phyloP scores from a whole-genome alignment of 92 coral and sea anemone species.

The Umimayanthus chanpuru region DNA sequence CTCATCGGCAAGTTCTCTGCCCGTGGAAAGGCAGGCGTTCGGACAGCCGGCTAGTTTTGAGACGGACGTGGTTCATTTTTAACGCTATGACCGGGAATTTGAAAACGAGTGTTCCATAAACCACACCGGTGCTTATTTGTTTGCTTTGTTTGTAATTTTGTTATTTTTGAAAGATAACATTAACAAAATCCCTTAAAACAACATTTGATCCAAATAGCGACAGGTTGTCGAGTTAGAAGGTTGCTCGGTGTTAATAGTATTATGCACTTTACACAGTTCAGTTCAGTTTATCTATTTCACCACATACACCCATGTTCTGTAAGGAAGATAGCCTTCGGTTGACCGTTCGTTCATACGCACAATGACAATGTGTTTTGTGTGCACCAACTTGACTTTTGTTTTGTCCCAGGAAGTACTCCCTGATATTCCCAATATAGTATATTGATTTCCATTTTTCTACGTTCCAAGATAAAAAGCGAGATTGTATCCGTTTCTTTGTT shows the following conservation, averaged over 20 bases:
- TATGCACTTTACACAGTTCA: background rate
- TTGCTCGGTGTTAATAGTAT: background rate
- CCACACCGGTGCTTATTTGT: constrained; percentile 3
- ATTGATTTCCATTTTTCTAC: background rate
- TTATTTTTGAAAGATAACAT: constrained; percentile 18
- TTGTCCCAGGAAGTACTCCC: background rate
- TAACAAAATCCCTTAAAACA: constrained; percentile 5
- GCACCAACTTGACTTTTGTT: background rate
- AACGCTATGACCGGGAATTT: background rate
- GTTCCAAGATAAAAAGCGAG: background rate
- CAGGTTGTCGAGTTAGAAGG: background rate
- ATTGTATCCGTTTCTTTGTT: background rate
- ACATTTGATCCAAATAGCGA: constrained; percentile 14
- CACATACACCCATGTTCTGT: background rate
- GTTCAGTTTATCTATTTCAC: too few relatives aligned
- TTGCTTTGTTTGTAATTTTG: background rate
- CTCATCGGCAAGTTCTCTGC: background rate
- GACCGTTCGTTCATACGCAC: background rate
- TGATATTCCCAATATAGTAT: background rate
- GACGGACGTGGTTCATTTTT: background rate
- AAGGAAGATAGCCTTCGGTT: background rate
- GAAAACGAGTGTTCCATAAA: background rate
- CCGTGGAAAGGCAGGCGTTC: background rate
- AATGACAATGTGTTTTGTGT: background rate
- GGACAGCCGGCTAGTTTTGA: background rate